Evolutionary conservation across 2,888 invertebrate species (phyloP).

Genomic region (Creontiades dilutus): DNA sequence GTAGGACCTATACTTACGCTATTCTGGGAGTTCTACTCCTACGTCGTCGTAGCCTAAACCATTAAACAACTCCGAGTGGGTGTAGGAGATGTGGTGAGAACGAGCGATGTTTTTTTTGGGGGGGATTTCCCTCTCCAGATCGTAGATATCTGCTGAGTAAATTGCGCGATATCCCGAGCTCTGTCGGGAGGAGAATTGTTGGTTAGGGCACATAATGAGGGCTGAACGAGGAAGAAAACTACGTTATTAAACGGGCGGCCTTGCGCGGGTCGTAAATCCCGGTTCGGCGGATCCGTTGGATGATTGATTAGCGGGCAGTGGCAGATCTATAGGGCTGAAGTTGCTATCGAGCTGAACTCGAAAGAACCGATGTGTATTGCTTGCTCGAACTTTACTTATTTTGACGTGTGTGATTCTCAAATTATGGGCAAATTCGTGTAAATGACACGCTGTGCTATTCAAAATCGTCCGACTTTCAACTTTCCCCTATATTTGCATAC

Average conservation of each 20-base stretch:
- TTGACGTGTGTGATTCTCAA: too few relatives aligned
- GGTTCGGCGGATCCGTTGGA: slow-evolving; percentile 1
- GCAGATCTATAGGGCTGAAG: background rate
- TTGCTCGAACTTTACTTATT: too few relatives aligned
- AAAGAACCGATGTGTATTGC: too few relatives aligned
- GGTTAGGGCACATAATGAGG: background rate
- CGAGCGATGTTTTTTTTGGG: too few relatives aligned
- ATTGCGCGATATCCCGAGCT: background rate
- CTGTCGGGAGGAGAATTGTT: background rate
- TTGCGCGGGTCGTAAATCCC: slow-evolving; percentile 4
- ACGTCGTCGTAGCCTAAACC: background rate
- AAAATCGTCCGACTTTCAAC: too few relatives aligned
- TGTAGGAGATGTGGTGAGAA: background rate
- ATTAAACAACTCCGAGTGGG: slow-evolving; percentile 5
- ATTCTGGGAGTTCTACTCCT: background rate
- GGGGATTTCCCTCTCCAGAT: background rate
- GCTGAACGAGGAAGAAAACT: background rate
- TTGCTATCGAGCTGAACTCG: too few relatives aligned
- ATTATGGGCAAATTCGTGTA: too few relatives aligned
- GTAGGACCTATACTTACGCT: background rate
- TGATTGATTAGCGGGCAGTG: slow-evolving; percentile 16
- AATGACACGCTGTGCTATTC: too few relatives aligned
- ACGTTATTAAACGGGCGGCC: slow-evolving; percentile 12
- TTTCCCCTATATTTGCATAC: too few relatives aligned
- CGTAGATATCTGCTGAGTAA: background rate